These are phyloP conservation scores for Lottia scabra DNA, from an alignment of 2,888 invertebrate species.

Conservation along the genomic window DNA sequence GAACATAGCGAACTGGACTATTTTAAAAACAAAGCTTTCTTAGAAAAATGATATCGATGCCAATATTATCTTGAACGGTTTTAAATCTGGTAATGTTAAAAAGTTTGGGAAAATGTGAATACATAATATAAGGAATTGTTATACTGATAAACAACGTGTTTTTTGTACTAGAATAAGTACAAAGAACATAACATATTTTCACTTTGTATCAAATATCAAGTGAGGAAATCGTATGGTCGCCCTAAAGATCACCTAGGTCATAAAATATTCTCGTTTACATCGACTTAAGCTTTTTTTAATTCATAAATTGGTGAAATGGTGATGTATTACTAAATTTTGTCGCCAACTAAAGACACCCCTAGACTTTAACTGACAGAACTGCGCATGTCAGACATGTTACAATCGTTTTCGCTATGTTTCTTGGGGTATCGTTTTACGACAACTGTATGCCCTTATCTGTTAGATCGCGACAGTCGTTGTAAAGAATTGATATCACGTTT, in stretches of 20 bases:
- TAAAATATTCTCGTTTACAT: not conserved
- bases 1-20: no score
- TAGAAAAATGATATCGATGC: no score
- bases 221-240: conserved; percentile 3
- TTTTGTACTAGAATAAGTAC: no score
- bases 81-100: no score
- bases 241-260: not conserved
- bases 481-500: conserved; percentile 8
- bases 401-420: not conserved
- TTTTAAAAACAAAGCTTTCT: no score
- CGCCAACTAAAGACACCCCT: conserved; percentile 4
- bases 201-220: not conserved
- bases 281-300: not conserved
- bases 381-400: conserved; percentile 5
- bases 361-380: conserved; percentile 5
- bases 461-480: conserved; percentile 2
- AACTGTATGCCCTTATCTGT: conserved; percentile 5
- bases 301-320: not conserved
- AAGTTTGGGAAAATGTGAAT: no score
- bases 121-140: no score
- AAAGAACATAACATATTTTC: no score
- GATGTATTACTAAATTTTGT: not conserved
- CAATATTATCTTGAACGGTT: no score
- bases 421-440: conserved; percentile 2
- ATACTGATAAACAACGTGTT: no score